Evolutionary conservation across 2,888 invertebrate species (phyloP).

Genomic region (Xestia c-nigrum): DNA sequence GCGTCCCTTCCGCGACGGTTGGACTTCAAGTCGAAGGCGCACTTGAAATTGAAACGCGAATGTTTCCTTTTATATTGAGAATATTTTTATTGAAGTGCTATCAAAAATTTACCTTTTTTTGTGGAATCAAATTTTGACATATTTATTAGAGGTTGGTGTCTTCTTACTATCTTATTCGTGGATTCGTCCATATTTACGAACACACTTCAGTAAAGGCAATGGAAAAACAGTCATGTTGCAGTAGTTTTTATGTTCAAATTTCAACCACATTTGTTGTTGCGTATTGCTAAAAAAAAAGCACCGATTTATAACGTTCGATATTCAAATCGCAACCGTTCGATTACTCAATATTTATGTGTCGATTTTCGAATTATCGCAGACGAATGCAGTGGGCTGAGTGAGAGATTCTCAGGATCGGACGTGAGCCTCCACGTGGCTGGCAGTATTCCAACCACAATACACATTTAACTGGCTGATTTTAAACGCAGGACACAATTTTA

Average conservation of each 20-base stretch:
- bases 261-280: neutral
- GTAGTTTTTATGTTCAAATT: neutral
- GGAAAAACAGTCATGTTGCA: too few relatives aligned
- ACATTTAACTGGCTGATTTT: slow-evolving; percentile 84
- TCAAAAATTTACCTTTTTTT: slow-evolving; percentile 29
- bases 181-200: too few relatives aligned
- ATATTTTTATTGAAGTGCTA: slow-evolving; percentile 44
- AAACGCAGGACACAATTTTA: slow-evolving; percentile 86
- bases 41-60: slow-evolving; percentile 64
- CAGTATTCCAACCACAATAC: slow-evolving; percentile 84
- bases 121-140: slow-evolving; percentile 15
- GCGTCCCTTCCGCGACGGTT: slow-evolving; percentile 63
- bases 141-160: slow-evolving; percentile 6
- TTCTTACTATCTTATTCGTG: neutral
- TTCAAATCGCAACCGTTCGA: slow-evolving; percentile 66
- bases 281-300: neutral
- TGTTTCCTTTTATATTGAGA: slow-evolving; percentile 58
- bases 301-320: slow-evolving; percentile 39
- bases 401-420: slow-evolving; percentile 83
- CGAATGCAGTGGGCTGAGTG: slow-evolving; percentile 76
- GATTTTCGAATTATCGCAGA: slow-evolving; percentile 81
- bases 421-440: slow-evolving; percentile 82
- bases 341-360: slow-evolving; percentile 82
- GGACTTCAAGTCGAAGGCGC: slow-evolving; percentile 64
- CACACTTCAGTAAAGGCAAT: neutral